These are phyloP conservation scores for Pseudomyrmex dendroicus DNA, from an alignment of 1,140 invertebrate species.

Conservation along the genomic window DNA sequence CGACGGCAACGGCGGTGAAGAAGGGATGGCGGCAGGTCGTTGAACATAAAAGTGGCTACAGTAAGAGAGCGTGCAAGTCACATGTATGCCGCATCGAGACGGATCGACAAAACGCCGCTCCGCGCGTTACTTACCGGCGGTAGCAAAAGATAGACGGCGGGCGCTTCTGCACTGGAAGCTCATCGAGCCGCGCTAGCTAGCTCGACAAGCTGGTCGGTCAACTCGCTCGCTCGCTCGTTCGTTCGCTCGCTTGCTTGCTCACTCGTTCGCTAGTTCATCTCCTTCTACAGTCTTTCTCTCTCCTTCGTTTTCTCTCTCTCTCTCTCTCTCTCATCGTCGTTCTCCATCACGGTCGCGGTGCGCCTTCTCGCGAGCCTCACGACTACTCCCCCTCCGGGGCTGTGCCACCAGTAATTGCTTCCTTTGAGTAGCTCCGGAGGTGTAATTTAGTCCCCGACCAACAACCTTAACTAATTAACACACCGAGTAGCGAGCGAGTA, in stretches of 20 bases:
- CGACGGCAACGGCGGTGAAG: slow-evolving; percentile 34
- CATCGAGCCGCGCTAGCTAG: slow-evolving; percentile 42
- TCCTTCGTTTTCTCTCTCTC: slow-evolving; percentile 41
- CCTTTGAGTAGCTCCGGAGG: slow-evolving; percentile 85
- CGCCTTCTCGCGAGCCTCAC: slow-evolving; percentile 67
- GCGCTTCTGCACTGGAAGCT: slow-evolving; percentile 64
- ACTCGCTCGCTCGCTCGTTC: neutral
- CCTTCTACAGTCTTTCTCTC: slow-evolving; percentile 28
- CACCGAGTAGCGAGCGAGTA: slow-evolving; percentile 82
- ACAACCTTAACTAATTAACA: slow-evolving; percentile 86
- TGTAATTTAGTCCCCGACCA: slow-evolving; percentile 85
- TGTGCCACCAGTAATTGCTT: slow-evolving; percentile 85
- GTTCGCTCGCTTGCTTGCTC: slow-evolving; percentile 48
- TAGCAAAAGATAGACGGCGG: slow-evolving; percentile 68
- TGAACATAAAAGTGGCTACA: slow-evolving; percentile 74
- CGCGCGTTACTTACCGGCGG: slow-evolving; percentile 56
- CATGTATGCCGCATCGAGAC: slow-evolving; percentile 76
- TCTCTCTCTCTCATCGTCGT: slow-evolving; percentile 61
- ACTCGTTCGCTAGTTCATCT: slow-evolving; percentile 70
- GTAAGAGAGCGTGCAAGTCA: slow-evolving; percentile 66
- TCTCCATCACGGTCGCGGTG: slow-evolving; percentile 47
- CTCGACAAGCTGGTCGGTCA: slow-evolving; percentile 28
- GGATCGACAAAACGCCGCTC: slow-evolving; percentile 71
- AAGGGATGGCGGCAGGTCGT: slow-evolving; percentile 64
- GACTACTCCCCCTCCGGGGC: slow-evolving; percentile 78